Evolutionary conservation across 1,140 invertebrate genomes (phyloP).

Genomic region (Macrocentrus cingulum): DNA sequence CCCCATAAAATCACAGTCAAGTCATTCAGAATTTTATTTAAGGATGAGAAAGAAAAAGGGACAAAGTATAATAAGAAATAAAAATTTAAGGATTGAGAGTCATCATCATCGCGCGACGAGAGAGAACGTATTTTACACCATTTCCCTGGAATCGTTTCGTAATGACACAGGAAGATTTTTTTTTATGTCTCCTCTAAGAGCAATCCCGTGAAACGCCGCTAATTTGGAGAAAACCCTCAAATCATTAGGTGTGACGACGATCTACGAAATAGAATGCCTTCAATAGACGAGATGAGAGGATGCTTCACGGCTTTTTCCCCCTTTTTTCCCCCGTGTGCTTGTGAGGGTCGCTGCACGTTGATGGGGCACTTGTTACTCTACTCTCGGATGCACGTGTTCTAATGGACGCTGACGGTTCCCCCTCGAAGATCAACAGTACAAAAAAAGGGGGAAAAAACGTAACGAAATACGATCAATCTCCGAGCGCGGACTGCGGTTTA

Average conservation of each 20-base stretch:
- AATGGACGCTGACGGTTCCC: conserved; percentile 36
- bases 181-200: conserved; percentile 11
- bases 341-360: conserved; percentile 33
- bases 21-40: too few species aligned
- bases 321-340: conserved; percentile 28
- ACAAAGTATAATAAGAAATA: too few species aligned
- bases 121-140: conserved; percentile 31
- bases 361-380: conserved; percentile 45
- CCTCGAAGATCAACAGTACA: conserved; percentile 24
- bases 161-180: conserved; percentile 34
- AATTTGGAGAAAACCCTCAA: conserved; percentile 27
- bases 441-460: conserved; percentile 24
- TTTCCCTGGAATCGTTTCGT: conserved; percentile 33
- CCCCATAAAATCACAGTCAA: too few species aligned
- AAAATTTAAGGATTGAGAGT: too few species aligned
- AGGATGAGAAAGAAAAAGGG: too few species aligned
- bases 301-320: conserved; percentile 9
- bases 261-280: conserved; percentile 15
- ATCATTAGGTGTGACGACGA: conserved; percentile 28
- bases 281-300: conserved; percentile 20
- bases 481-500: conserved; percentile 14
- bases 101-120: too few species aligned
- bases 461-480: conserved; percentile 33
- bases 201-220: conserved; percentile 23
- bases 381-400: conserved; percentile 49